A percentile compares a stretch with the other conserved stretches of the same genome.
These are phyloP conservation scores for Athalia circularis DNA, from an alignment of 2,888 invertebrate genomes.

Conservation along the genomic window DNA sequence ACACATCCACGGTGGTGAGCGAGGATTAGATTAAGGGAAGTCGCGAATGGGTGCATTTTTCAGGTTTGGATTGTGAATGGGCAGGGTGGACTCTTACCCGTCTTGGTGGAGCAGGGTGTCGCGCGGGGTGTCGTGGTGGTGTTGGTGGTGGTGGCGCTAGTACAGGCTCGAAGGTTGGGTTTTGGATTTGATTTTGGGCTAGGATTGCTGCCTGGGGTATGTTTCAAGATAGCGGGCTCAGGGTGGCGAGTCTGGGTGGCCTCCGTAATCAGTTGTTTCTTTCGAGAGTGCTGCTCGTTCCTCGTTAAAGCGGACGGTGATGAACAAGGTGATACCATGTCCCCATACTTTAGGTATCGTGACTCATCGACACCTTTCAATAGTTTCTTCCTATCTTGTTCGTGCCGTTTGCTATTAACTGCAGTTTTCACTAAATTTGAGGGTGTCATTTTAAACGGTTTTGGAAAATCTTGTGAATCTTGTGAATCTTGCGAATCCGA, in stretches of 20 bases:
- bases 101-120: constrained; percentile 75
- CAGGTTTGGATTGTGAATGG: constrained; percentile 62
- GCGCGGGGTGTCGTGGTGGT: constrained; percentile 75
- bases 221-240: constrained; percentile 61
- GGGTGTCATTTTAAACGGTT: constrained; percentile 75
- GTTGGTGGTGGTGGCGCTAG: constrained; percentile 73
- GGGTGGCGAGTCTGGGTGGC: constrained; percentile 75
- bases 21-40: constrained; percentile 64
- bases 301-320: constrained; percentile 51
- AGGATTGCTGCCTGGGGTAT: constrained; percentile 50
- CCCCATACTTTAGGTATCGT: constrained; percentile 62
- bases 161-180: constrained; percentile 73
- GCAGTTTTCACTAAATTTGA: constrained; percentile 81
- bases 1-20: constrained; percentile 74
- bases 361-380: constrained; percentile 70
- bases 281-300: constrained; percentile 70
- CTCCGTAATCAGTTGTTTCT: constrained; percentile 74
- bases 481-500: constrained; percentile 46
- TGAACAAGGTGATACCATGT: constrained; percentile 53
- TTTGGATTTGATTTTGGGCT: constrained; percentile 56
- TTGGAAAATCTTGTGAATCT: constrained; percentile 38
- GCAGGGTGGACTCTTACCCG: constrained; percentile 74
- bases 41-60: constrained; percentile 58
- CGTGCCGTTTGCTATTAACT: constrained; percentile 79
- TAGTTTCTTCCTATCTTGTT: constrained; percentile 76